These are phyloP conservation scores for Aleiodes testaceus DNA, from an alignment of 2,888 invertebrate genomes.

Conservation along the genomic window DNA sequence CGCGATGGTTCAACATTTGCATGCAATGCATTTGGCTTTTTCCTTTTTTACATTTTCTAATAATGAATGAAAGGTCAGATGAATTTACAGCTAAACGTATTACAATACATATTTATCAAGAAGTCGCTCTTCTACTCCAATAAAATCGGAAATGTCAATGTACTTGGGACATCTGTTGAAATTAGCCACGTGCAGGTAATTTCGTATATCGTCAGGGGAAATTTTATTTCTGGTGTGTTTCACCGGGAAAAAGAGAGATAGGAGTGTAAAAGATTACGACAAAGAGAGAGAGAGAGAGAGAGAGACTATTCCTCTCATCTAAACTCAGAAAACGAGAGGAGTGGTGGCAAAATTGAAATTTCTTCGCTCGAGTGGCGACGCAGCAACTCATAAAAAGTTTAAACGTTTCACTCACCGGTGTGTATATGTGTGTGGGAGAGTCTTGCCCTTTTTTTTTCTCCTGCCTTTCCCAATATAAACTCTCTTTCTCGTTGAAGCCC, in stretches of 20 bases:
- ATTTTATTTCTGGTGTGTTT: slow-evolving; percentile 41
- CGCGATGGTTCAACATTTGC: slow-evolving; percentile 20
- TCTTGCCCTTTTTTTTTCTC: slow-evolving; percentile 35
- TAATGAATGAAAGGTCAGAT: neutral
- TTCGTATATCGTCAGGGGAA: slow-evolving; percentile 5
- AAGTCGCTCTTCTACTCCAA: neutral
- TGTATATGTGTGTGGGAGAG: slow-evolving; percentile 39
- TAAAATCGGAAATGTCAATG: slow-evolving; percentile 21
- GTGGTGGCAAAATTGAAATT: slow-evolving; percentile 71
- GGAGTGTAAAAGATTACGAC: slow-evolving; percentile 25
- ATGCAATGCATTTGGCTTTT: slow-evolving; percentile 28
- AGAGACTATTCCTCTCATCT: slow-evolving; percentile 1
- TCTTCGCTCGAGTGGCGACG: slow-evolving; percentile 71
- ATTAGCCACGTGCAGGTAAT: slow-evolving; percentile 44
- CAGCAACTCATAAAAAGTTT: slow-evolving; percentile 73
- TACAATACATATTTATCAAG: too few species aligned
- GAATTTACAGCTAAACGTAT: too few species aligned
- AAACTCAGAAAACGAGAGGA: slow-evolving; percentile 48
- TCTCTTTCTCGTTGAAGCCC: slow-evolving; percentile 48
- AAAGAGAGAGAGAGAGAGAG: slow-evolving; percentile 34
- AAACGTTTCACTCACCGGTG: slow-evolving; percentile 66
- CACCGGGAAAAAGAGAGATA: slow-evolving; percentile 8
- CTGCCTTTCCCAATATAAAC: slow-evolving; percentile 54
- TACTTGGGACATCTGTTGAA: slow-evolving; percentile 35
- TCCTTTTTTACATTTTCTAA: slow-evolving; percentile 1